Percentiles rank a stretch among this genome's conserved stretches.
Conservation (phyloP, 2,888 invertebrate genomes). For the Helicoverpa assulta region DNA sequence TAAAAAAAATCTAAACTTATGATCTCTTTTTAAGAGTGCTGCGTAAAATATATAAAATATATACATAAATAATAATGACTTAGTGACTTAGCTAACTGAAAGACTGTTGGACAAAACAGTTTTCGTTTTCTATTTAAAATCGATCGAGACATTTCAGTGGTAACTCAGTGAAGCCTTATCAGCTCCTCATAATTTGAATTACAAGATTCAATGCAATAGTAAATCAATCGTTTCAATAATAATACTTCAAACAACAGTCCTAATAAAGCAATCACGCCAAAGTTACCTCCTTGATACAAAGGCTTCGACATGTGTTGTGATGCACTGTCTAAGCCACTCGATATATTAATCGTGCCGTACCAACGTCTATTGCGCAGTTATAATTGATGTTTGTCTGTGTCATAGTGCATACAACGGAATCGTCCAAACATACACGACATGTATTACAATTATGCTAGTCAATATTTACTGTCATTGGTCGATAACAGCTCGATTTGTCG, state of each 20-base stretch:
- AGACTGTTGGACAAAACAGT: too few species aligned
- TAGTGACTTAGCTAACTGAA: too few species aligned
- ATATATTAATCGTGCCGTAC: conserved; percentile 31
- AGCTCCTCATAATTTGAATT: too few species aligned
- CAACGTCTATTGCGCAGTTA: conserved; percentile 11
- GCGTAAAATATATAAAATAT: too few species aligned
- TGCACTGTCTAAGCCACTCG: conserved; percentile 10
- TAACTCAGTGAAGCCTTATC: too few species aligned
- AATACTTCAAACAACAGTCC: neutral
- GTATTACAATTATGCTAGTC: conserved; percentile 29
- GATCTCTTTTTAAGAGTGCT: too few species aligned
- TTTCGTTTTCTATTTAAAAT: too few species aligned
- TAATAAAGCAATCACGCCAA: neutral
- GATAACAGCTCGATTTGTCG: conserved; percentile 18
- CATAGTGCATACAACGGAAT: conserved; percentile 28
- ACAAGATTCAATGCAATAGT: too few species aligned
- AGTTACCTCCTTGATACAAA: conserved; percentile 1
- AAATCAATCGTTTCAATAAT: neutral
- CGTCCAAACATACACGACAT: conserved; percentile 20
- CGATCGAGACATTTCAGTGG: too few species aligned
- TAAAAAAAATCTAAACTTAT: too few species aligned
- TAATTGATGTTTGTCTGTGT: conserved; percentile 43
- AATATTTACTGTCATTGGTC: conserved; percentile 42
- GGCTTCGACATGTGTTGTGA: neutral
- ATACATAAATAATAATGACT: too few species aligned